These are phyloP conservation scores for Lophius americanus DNA, from an alignment of 2,797 vertebrate genomes.

Conservation along the genomic window DNA sequence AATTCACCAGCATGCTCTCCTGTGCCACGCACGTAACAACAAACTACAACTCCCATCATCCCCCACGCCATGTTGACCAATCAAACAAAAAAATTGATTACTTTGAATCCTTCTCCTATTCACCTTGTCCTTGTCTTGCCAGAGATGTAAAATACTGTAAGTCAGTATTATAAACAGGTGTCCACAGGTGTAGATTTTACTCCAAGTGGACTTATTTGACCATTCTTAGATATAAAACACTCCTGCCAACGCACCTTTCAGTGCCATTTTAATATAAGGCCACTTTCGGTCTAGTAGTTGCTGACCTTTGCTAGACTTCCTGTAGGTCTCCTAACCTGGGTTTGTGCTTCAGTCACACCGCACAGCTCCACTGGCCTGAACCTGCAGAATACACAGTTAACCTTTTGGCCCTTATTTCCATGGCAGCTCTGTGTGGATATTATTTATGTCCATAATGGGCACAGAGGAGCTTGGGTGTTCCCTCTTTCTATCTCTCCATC, in stretches of 20 bases:
- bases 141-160: neutral
- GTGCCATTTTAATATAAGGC: neutral
- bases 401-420: slow-evolving; percentile 75
- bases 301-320: slow-evolving; percentile 7
- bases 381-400: slow-evolving; percentile 67
- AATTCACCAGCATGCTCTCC: too few relatives aligned
- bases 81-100: too few relatives aligned
- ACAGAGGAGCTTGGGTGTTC: slow-evolving; percentile 45
- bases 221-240: too few relatives aligned
- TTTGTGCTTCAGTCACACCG: slow-evolving; percentile 17
- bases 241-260: too few relatives aligned
- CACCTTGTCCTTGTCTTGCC: neutral
- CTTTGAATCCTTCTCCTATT: neutral
- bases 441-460: slow-evolving; percentile 80
- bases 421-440: slow-evolving; percentile 66
- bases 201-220: neutral
- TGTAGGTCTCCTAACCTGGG: slow-evolving; percentile 16
- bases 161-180: neutral
- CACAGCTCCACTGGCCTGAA: slow-evolving; percentile 41
- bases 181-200: neutral
- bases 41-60: too few relatives aligned
- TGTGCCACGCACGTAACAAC: too few relatives aligned
- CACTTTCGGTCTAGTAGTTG: neutral
- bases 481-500: slow-evolving; percentile 24
- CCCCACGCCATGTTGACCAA: too few relatives aligned